Evolutionary conservation across 2,888 invertebrate genomes (phyloP), one percentile per base, ranked within the genome.

Genomic region (Drosophila paranaensis): DNA sequence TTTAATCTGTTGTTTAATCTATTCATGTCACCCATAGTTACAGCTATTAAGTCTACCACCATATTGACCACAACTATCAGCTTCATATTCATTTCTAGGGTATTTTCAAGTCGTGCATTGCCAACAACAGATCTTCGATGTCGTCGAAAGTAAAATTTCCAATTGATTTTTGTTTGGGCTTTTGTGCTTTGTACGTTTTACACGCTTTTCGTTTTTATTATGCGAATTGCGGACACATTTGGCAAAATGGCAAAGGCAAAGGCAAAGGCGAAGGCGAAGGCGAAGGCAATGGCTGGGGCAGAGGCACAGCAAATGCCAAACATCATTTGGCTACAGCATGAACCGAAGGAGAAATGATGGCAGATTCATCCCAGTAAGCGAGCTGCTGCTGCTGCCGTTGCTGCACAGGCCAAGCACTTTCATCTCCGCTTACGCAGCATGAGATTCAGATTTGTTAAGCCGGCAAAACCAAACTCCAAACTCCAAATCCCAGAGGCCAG

Each of bases 101-200:
- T 37, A 56, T 30, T n/a, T 42, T 0, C 20, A 1, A 6, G 55
- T 20, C 56, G 33, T 6, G 9, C 58, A 27, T 3, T n/a, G 51
- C 25, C 27, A 20, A 20, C 1, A 13, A 8, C 39, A 27, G 11
- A n/a, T 40, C 20, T 73, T 65, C 67, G 43, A 20, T 56, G 75
- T 71, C 86, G 83, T 87, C 79, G 89, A 87, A 87, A 87, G 89
- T 89, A 89, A 87, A 89, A 87, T 87, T 88, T 89, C 75, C 85
- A 87, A 89, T 87, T 89, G 89, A 85, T 87, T 84, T 77, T 81
- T 82, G 78, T 74, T 79, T 74, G 64, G 70, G 84, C 71, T 75
- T 74, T 74, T 76, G 74, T 77, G 82, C 54, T 40, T 40, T 30
- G 40, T 40, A 54, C 54, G 40, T 79, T 87, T 89, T 87, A 85